Evolutionary conservation across 2,113 vertebrate genomes (phyloP).

Genomic region (Spea bombifrons): DNA sequence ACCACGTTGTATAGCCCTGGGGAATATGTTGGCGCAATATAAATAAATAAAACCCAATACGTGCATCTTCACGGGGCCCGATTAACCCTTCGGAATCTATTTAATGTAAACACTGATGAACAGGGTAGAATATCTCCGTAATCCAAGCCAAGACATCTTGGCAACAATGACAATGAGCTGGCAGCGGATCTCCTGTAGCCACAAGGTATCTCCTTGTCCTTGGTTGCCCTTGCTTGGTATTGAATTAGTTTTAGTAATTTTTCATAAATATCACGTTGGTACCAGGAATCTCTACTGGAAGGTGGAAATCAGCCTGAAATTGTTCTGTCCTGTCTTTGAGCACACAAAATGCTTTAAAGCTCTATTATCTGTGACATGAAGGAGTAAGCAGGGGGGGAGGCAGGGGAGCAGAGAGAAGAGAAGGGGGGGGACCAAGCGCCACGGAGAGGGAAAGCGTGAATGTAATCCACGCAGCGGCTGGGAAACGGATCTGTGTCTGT

Average conservation of each 20-base stretch:
- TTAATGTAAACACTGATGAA: background rate
- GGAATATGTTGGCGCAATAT: no score
- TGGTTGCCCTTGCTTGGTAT: constrained; percentile 41
- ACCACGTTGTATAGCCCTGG: no score
- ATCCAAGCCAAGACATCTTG: background rate
- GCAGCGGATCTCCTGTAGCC: constrained; percentile 1
- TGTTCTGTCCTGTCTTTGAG: constrained; percentile 45
- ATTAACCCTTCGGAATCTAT: background rate
- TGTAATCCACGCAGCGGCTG: constrained; percentile 40
- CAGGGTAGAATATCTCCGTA: constrained; percentile 10
- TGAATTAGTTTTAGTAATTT: constrained; percentile 45
- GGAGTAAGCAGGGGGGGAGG: constrained; percentile 32
- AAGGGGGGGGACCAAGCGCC: constrained; percentile 20
- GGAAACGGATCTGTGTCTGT: constrained; percentile 40
- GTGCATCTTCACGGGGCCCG: background rate
- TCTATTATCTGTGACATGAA: constrained; percentile 49
- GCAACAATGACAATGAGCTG: constrained; percentile 12
- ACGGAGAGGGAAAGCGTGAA: constrained; percentile 40
- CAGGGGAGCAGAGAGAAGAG: constrained; percentile 20
- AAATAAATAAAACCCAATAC: no score
- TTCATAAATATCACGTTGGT: constrained; percentile 47
- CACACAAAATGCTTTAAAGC: constrained; percentile 46
- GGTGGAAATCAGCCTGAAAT: constrained; percentile 47
- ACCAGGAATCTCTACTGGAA: constrained; percentile 37
- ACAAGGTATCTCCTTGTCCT: constrained; percentile 43